Conservation (phyloP, 2,113 vertebrate genomes). For the Lutjanus erythropterus region DNA sequence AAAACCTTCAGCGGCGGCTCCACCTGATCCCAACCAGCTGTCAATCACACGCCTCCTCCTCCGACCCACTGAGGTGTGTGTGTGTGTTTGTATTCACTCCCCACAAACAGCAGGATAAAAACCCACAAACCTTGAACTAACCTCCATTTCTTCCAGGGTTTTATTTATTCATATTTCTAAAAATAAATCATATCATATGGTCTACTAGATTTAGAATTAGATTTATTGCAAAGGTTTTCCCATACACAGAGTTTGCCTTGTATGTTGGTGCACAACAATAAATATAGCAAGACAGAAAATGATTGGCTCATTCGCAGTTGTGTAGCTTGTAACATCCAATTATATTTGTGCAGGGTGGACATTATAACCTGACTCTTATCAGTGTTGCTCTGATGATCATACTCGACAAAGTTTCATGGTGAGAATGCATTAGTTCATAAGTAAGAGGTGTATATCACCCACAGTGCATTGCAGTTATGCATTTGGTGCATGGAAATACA, state of each 20-base stretch:
- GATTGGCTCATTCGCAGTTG: background rate
- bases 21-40: slow-evolving; percentile 60
- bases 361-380: background rate
- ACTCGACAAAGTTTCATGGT: too few species aligned
- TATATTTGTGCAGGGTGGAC: too few species aligned
- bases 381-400: too few species aligned
- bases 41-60: slow-evolving; percentile 41
- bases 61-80: background rate
- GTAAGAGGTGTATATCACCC: too few species aligned
- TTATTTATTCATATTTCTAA: background rate
- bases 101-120: background rate
- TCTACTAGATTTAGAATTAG: background rate
- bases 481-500: too few species aligned
- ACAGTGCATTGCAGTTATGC: too few species aligned
- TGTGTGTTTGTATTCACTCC: slow-evolving; percentile 21
- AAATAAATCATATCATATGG: background rate
- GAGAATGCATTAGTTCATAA: too few species aligned
- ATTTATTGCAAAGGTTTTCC: background rate
- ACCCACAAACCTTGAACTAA: background rate
- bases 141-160: background rate
- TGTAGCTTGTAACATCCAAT: background rate
- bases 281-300: too few species aligned
- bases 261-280: too few species aligned
- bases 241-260: too few species aligned
- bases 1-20: slow-evolving; percentile 41